Base-by-base conservation (phyloP, 2,797 vertebrate species). In the Vespertilio murinus region DNA sequence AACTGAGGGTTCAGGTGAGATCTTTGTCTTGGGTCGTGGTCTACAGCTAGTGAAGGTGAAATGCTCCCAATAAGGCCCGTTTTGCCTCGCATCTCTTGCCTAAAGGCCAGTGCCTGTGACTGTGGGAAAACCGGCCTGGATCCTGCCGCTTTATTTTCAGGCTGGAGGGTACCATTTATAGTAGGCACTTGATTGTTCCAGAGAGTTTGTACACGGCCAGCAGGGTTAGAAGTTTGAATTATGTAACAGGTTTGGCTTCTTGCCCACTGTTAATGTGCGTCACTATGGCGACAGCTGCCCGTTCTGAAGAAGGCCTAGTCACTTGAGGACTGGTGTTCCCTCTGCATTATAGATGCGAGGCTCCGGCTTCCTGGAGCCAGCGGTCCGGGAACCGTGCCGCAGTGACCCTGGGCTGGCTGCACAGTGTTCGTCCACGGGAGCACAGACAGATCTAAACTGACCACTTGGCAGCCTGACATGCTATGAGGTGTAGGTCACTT, bases 181-280 rank as follows among this genome's bases (percentile, higher is more conserved):
- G 97, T 78, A 95, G 96, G 95, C 71, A 40, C 90, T 94, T 54
- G 94, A 94, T 84, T 97, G 92, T 94, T 93, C 92, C 91, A 87
- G 94, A 89, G 80, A 96, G 94, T 95, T 80, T 49, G 6, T 42
- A 54, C 56, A 94, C 86, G 86, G 65, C 42, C 87, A 87, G 94
- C 77, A 88, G 83, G 61, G 82, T 81, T 79, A 52, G 88, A n/a
- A 64, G 96, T 90, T 95, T 88, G 92, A 59, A 94, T 97, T 98
- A 96, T 95, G 92, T 97, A 97, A 98, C 89, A 95, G 94, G 47
- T 88, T 82, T 97, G 97, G 97, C 96, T 97, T 88, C 1, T 35
- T 92, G 97, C 97, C 97, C 95, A 73, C 83, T 96, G 96, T 97
- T 97, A 97, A 93, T 91, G 65, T 90, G 70, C 1, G 16, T 97